phyloP scores from a whole-genome alignment of 2,797 vertebrate species.

The Urocyon cinereoargenteus region DNA sequence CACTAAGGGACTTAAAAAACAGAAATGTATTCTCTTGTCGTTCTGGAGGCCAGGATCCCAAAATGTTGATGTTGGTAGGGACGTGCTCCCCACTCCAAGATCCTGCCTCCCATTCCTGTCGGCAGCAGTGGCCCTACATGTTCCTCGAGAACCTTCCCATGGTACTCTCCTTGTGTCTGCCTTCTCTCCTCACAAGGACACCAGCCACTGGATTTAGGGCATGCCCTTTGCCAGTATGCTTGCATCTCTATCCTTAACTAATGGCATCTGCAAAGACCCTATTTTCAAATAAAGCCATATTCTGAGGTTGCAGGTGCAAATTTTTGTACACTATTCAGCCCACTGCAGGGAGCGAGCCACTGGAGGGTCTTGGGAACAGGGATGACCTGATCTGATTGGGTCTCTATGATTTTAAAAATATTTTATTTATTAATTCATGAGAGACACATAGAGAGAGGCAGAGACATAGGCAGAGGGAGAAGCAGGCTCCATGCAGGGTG shows the following conservation, averaged over 20 bases:
- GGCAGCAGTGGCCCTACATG: fast-evolving
- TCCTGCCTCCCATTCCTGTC: neutral
- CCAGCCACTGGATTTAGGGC: neutral
- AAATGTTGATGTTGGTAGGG: neutral
- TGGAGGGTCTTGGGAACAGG: neutral
- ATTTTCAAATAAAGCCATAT: neutral
- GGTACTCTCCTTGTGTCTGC: fast-evolving
- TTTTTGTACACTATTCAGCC: fast-evolving
- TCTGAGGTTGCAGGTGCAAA: neutral
- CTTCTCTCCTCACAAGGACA: neutral
- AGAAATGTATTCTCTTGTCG: neutral
- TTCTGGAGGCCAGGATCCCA: no score
- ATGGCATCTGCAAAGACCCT: neutral
- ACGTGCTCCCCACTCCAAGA: fast-evolving
- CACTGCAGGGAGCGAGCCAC: neutral
- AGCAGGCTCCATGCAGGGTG: no score
- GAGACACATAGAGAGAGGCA: no score
- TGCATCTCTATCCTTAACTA: neutral
- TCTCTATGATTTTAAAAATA: no score
- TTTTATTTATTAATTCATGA: no score
- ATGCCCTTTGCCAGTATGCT: fast-evolving
- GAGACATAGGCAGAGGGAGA: no score
- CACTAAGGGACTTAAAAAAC: neutral
- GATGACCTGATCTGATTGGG: fast-evolving
- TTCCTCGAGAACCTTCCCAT: fast-evolving